These are phyloP conservation scores for Pachyuromys duprasi DNA, from an alignment of 2,797 vertebrate genomes.

Conservation along the genomic window DNA sequence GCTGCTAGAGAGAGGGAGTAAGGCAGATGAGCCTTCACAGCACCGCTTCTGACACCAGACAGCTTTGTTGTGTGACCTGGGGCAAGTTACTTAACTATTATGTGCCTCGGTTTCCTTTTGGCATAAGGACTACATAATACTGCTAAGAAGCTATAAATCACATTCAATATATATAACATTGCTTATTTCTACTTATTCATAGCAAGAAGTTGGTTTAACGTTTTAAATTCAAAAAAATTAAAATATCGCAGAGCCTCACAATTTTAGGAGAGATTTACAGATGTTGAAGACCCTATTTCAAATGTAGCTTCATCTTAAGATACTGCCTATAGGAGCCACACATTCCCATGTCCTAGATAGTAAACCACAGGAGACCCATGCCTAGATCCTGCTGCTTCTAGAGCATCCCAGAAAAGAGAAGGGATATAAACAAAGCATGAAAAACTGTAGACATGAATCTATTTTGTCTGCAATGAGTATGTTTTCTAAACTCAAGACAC, in stretches of 20 bases:
- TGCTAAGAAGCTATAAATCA: neutral
- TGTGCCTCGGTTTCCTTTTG: neutral
- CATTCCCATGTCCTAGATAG: neutral
- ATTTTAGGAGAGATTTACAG: neutral
- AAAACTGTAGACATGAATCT: constrained; percentile 2
- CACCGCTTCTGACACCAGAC: neutral
- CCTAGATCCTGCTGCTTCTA: neutral
- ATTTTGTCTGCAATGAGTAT: neutral
- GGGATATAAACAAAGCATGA: neutral
- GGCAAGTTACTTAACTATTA: neutral
- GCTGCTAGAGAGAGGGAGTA: neutral
- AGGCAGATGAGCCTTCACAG: neutral
- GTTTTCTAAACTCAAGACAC: neutral
- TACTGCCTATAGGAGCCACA: neutral
- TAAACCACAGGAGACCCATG: neutral
- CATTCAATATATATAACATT: neutral
- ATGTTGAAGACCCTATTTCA: neutral
- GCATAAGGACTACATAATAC: constrained; percentile 11
- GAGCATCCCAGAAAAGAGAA: constrained; percentile 4
- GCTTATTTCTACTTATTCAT: neutral
- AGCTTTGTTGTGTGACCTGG: neutral
- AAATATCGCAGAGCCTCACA: neutral
- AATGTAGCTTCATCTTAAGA: constrained; percentile 11
- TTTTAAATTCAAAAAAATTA: neutral
- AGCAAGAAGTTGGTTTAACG: neutral